Conservation (phyloP, 2,113 vertebrate species). For the Paratilapia polleni region DNA sequence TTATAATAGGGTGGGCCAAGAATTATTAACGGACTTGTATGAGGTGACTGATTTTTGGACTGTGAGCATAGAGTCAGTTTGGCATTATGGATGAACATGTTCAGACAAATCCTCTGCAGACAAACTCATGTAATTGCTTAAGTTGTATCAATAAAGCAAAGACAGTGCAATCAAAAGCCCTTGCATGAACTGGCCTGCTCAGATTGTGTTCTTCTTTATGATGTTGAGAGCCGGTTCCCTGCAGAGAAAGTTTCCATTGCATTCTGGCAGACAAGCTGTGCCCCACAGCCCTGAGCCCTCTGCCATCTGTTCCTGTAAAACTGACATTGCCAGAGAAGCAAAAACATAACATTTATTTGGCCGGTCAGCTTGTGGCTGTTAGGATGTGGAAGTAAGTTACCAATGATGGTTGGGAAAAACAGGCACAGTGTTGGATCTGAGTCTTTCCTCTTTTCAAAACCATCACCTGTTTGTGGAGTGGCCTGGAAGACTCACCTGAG, state of each 20-base stretch:
- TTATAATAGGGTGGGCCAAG: neutral
- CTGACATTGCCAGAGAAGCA: slow-evolving; percentile 48
- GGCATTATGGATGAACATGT: neutral
- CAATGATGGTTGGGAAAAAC: neutral
- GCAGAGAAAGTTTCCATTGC: slow-evolving; percentile 74
- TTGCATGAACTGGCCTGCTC: slow-evolving; percentile 5
- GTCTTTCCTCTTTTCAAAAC: neutral
- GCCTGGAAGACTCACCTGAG: slow-evolving; percentile 28
- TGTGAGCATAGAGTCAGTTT: neutral
- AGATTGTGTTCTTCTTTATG: slow-evolving; percentile 13
- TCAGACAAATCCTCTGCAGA: neutral
- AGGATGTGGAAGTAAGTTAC: slow-evolving; percentile 24
- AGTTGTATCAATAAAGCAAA: neutral
- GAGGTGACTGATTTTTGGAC: neutral
- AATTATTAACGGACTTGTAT: neutral
- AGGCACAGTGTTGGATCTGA: neutral
- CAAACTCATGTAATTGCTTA: neutral
- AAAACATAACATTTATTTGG: slow-evolving; percentile 47
- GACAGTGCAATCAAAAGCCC: neutral
- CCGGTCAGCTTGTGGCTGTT: slow-evolving; percentile 53
- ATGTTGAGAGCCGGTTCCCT: slow-evolving; percentile 28
- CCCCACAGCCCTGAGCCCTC: slow-evolving; percentile 59
- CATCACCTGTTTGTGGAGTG: slow-evolving; percentile 13
- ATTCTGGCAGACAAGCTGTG: slow-evolving; percentile 69
- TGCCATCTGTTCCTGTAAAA: slow-evolving; percentile 70